Base-by-base conservation (phyloP, 1,140 invertebrate species). In the Rhysida immarginata region DNA sequence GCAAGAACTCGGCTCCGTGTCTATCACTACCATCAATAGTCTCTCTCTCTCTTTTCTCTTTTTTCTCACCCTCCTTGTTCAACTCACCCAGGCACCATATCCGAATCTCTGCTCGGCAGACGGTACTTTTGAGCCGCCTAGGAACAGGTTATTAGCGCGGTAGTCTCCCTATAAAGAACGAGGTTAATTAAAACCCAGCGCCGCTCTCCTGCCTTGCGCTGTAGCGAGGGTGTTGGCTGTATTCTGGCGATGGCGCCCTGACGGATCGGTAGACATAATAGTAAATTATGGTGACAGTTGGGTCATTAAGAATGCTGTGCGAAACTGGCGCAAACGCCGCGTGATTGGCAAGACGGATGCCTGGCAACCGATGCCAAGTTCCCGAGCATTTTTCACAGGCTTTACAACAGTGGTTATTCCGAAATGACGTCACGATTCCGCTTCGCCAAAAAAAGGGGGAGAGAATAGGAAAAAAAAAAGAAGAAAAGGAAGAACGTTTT, bases 301-400 rank as follows among this genome's bases (percentile, higher is more conserved):
- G 49, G 49, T 51, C 49, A 51, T 51, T 51, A 51, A 26, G 49
- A 26, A 26, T 25, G 49, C 13, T 5, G 24, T 13, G 49, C 49
- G 26, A 51, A 51, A 25, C 24, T 5, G 20, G 49, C 5, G 49
- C 23, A 20, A 51, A 25, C 49, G 24, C 49, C 8, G 3, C 24
- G 49, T 51, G 49, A 51, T 51, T 51, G 49, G 49, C 49, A 26
- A 25, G 49, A 51, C 24, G 49, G 49, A 51, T 51, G 49, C 49
- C 49, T 26, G 24, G 24, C 49, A 51, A 26, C 24, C 11, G 13
- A 24, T 51, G 49, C 49, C 49, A 51, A 51, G 49, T 51, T 51
- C 49, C 24, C 24, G 24, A 11, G 8, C 45, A 48, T 48, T 18
- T 48, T 23, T 48, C 45, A 48, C 23, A 11, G 14, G 45, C 11